Conservation (phyloP, 1,140 invertebrate genomes). For the Mesaphorura yosii region DNA sequence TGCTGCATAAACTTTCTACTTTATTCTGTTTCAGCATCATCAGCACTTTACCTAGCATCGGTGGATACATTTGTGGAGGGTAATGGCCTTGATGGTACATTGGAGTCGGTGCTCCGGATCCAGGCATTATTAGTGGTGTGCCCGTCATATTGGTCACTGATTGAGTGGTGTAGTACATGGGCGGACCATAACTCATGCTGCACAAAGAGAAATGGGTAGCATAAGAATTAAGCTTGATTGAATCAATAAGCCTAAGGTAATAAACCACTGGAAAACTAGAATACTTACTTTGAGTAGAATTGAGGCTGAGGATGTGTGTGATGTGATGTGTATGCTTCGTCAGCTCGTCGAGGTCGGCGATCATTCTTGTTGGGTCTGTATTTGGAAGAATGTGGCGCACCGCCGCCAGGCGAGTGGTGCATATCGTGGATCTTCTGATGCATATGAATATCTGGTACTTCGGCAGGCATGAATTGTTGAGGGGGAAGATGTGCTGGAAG, state of each 20-base stretch:
- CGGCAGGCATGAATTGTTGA: too few relatives aligned
- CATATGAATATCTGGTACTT: too few relatives aligned
- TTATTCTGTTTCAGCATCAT: neutral
- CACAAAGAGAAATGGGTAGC: neutral
- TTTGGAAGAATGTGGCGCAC: too few relatives aligned
- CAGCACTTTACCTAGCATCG: neutral
- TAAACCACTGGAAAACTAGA: neutral
- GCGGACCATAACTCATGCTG: neutral
- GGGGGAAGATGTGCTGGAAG: too few relatives aligned
- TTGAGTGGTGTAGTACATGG: neutral
- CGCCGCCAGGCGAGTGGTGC: too few relatives aligned
- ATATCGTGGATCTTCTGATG: too few relatives aligned
- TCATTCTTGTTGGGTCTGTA: too few relatives aligned
- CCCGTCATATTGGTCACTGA: neutral
- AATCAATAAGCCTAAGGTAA: slow-evolving; percentile 2
- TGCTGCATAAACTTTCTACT: too few relatives aligned
- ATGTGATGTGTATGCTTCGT: slow-evolving; percentile 7
- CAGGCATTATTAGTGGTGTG: neutral
- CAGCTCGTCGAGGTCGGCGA: slow-evolving; percentile 5
- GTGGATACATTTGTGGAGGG: neutral
- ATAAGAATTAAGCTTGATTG: slow-evolving; percentile 1
- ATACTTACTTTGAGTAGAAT: neutral
- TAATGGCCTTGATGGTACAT: neutral
- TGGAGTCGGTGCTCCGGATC: neutral
- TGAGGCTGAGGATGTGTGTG: slow-evolving; percentile 6